These are phyloP conservation scores for Hafferia zeledoni DNA, from an alignment of 2,797 vertebrate genomes.

Conservation along the genomic window DNA sequence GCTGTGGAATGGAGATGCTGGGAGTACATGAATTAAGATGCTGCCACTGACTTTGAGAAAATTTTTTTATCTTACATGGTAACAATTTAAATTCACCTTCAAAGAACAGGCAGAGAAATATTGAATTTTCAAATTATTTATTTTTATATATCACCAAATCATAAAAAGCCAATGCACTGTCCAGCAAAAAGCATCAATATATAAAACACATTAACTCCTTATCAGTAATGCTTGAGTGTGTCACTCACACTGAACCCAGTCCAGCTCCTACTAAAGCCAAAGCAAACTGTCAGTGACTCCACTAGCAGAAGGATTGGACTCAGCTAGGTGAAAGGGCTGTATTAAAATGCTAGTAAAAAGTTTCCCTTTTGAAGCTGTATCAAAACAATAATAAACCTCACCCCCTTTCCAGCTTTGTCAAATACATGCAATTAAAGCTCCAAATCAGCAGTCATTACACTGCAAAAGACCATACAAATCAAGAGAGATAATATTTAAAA, in stretches of 20 bases:
- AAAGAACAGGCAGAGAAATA: background rate
- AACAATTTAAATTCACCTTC: background rate
- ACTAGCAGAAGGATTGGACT: background rate
- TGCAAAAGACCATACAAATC: background rate
- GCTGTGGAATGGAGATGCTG: background rate
- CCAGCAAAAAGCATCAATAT: conserved; percentile 54
- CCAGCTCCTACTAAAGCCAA: background rate
- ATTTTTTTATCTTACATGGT: background rate
- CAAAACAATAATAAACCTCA: conserved; percentile 30
- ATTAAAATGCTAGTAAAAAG: conserved; percentile 45
- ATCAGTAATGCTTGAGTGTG: background rate
- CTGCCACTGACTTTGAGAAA: background rate
- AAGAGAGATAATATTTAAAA: background rate
- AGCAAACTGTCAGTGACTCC: background rate
- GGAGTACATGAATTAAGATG: accelerated
- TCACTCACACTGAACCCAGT: background rate
- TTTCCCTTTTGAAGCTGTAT: conserved; percentile 28
- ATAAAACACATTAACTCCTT: conserved; percentile 31
- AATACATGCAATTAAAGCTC: conserved; percentile 25
- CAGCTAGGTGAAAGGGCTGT: background rate
- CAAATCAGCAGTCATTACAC: conserved; percentile 1
- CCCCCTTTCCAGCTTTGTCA: background rate
- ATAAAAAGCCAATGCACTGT: conserved; percentile 51
- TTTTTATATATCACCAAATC: conserved; percentile 58
- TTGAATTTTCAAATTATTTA: conserved; percentile 50